A percentile compares a stretch with the other conserved stretches of the same genome.
Evolutionary conservation across 2,113 vertebrate species (phyloP).

Genomic region (Carassius gibelio): DNA sequence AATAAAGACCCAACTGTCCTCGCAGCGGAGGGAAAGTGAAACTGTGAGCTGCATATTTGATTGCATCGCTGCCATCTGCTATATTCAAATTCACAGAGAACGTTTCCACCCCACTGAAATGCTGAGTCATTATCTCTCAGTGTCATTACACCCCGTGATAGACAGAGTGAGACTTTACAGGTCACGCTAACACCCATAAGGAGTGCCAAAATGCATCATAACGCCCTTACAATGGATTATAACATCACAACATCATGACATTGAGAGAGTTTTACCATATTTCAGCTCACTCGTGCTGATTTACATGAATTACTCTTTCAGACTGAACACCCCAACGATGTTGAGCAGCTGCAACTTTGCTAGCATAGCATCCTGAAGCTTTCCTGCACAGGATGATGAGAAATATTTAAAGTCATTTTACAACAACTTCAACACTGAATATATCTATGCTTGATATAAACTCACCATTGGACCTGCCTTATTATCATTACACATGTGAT

Average conservation of each 20-base stretch:
- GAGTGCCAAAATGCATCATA: conserved; percentile 48
- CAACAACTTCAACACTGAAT: not conserved
- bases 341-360: not conserved
- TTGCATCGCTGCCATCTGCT: conserved; percentile 59
- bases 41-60: conserved; percentile 36
- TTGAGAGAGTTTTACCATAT: not conserved
- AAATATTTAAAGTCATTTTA: too few relatives aligned
- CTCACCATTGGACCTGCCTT: not conserved
- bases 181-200: conserved; percentile 51
- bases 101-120: conserved; percentile 36
- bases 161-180: conserved; percentile 61
- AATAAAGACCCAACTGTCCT: conserved; percentile 36
- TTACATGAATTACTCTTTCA: not conserved
- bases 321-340: not conserved
- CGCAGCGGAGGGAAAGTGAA: conserved; percentile 16
- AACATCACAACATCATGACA: conserved; percentile 54
- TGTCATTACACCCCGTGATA: conserved; percentile 59
- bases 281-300: not conserved
- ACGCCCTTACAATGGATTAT: conserved; percentile 36
- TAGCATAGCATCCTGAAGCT: not conserved
- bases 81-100: conserved; percentile 65
- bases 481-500: conserved; percentile 20
- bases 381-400: not conserved
- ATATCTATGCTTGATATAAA: not conserved
- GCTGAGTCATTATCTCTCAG: conserved; percentile 71